Conservation (phyloP, 2,888 invertebrate species). For the Nudaria mundana region DNA sequence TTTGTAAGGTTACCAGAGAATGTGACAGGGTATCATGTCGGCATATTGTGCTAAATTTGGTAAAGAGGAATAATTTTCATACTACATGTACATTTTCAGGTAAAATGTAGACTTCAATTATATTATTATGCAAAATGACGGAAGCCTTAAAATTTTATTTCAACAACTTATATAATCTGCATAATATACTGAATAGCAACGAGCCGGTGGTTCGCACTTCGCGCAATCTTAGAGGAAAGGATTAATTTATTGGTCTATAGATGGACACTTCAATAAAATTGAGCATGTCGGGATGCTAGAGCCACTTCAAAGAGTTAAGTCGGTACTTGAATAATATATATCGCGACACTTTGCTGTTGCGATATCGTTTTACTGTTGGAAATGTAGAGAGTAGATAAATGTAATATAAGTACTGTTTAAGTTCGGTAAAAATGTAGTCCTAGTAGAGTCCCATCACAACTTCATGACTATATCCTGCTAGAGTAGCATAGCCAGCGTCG, state of each 20-base stretch:
- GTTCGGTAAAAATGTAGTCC: too few species aligned
- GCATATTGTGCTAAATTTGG: conserved; percentile 49
- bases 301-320: conserved; percentile 19
- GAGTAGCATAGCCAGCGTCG: too few species aligned
- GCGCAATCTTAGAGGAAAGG: conserved; percentile 10
- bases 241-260: conserved; percentile 30
- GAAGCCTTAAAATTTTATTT: conserved; percentile 31
- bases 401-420: too few species aligned
- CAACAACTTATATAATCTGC: conserved; percentile 30
- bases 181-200: conserved; percentile 40
- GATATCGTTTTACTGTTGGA: too few species aligned
- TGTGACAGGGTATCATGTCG: conserved; percentile 52
- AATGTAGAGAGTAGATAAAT: too few species aligned
- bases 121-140: conserved; percentile 5
- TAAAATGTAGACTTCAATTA: too few species aligned
- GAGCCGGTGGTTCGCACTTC: conserved; percentile 33
- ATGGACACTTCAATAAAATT: conserved; percentile 31
- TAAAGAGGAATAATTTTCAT: conserved; percentile 14
- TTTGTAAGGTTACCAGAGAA: conserved; percentile 39
- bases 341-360: neutral
- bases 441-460: too few species aligned
- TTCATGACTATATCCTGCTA: too few species aligned
- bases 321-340: neutral
- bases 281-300: conserved; percentile 11
- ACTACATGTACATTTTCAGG: neutral